A percentile compares a stretch with the other conserved stretches of the same genome.
Conservation (phyloP, 2,888 invertebrate genomes). For the Clivina fossor region DNA sequence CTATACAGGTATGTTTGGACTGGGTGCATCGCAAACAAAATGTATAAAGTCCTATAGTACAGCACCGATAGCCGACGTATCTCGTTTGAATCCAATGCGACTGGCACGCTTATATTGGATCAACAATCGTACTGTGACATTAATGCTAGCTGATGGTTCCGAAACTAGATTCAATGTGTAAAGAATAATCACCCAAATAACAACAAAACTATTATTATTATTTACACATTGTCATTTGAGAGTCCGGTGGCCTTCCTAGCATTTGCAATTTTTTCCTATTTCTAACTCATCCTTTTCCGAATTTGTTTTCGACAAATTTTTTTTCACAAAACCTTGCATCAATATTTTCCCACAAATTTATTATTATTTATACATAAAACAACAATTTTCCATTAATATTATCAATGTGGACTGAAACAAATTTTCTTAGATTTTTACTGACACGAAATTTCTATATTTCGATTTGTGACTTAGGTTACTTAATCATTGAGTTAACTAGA, state of each 20-base stretch:
- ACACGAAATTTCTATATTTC: too few species aligned
- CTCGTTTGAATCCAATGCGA: slow-evolving; percentile 83
- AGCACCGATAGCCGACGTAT: slow-evolving; percentile 86
- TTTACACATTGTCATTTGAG: slow-evolving; percentile 3
- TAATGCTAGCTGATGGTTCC: slow-evolving; percentile 94
- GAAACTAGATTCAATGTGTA: slow-evolving; percentile 84
- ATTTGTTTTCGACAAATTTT: too few species aligned
- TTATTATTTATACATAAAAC: too few species aligned
- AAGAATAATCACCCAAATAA: slow-evolving; percentile 40
- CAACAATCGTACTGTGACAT: slow-evolving; percentile 86
- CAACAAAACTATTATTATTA: too few species aligned
- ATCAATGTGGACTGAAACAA: too few species aligned
- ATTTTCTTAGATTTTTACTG: too few species aligned
- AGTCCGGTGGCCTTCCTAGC: slow-evolving; percentile 46
- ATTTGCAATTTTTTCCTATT: slow-evolving; percentile 44
- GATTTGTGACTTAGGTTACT: too few species aligned
- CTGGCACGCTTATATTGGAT: slow-evolving; percentile 95
- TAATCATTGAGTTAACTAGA: too few species aligned
- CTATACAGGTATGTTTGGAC: slow-evolving; percentile 83
- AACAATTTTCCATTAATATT: too few species aligned
- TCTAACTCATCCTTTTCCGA: slow-evolving; percentile 28
- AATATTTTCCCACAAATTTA: too few species aligned
- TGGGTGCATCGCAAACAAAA: slow-evolving; percentile 95
- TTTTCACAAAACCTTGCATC: too few species aligned
- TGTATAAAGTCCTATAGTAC: slow-evolving; percentile 96